These are phyloP conservation scores for Drosophila novamexicana DNA, from an alignment of 1,140 invertebrate species.

Conservation along the genomic window DNA sequence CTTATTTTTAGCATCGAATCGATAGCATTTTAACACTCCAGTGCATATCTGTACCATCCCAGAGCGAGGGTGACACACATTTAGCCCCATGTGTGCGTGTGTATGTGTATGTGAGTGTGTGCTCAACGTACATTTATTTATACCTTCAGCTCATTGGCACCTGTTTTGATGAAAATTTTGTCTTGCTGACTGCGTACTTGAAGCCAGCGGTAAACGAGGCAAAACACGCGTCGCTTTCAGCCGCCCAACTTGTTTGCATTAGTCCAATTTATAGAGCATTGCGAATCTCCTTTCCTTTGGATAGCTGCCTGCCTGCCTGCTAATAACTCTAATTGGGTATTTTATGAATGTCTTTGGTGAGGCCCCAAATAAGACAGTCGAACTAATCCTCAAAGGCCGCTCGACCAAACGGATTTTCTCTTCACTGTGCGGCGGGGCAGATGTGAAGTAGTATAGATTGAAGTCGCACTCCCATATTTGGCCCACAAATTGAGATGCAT, in stretches of 20 bases:
- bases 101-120: slow-evolving; percentile 5
- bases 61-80: slow-evolving; percentile 29
- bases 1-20: slow-evolving; percentile 77
- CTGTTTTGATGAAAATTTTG: slow-evolving; percentile 1
- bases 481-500: neutral
- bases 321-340: neutral
- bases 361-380: neutral
- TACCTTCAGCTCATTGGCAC: slow-evolving; percentile 28
- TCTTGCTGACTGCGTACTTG: neutral
- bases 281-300: too few species aligned
- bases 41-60: slow-evolving; percentile 62
- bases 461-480: too few species aligned
- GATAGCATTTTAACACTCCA: slow-evolving; percentile 76
- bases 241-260: neutral
- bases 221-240: neutral
- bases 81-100: slow-evolving; percentile 17
- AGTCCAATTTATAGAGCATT: too few species aligned
- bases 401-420: neutral
- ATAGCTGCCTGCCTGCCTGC: too few species aligned
- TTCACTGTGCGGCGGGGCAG: neutral
- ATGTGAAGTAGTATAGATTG: neutral
- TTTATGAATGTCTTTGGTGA: neutral
- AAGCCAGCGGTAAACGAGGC: neutral
- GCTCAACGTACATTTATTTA: slow-evolving; percentile 31
- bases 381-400: neutral